Evolutionary conservation across 2,113 vertebrate genomes (phyloP).

Genomic region (Heloderma charlesbogerti): DNA sequence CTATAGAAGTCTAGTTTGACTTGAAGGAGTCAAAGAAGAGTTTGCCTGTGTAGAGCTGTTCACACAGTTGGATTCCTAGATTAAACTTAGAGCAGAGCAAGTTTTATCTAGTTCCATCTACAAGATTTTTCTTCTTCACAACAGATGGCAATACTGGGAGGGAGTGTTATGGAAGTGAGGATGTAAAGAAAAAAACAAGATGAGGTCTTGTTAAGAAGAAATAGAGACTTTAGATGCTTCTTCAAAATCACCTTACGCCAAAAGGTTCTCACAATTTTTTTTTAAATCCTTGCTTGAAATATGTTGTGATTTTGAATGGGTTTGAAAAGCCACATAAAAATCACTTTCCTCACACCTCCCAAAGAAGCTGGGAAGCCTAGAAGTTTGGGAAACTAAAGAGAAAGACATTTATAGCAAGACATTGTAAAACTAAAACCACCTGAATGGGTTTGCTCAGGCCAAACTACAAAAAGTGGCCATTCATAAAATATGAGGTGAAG

Average conservation of each 20-base stretch:
- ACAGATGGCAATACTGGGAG: not conserved
- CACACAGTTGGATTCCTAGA: not conserved
- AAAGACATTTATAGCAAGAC: not conserved
- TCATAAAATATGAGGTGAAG: constrained; percentile 16
- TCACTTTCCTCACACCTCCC: not conserved
- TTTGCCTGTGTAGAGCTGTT: not conserved
- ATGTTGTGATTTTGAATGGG: constrained; percentile 1
- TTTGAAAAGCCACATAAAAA: not conserved
- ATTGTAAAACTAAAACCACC: not conserved
- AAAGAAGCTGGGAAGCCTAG: constrained; percentile 25
- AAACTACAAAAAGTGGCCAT: constrained; percentile 18
- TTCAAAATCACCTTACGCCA: not conserved
- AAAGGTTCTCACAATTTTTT: not conserved
- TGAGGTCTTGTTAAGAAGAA: not conserved
- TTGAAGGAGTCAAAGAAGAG: not conserved
- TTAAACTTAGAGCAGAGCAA: not conserved
- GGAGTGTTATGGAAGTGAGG: not conserved
- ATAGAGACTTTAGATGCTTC: constrained; percentile 5
- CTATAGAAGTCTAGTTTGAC: not conserved
- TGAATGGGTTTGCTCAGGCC: constrained; percentile 26
- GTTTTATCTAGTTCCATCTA: not conserved
- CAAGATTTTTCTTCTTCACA: not conserved
- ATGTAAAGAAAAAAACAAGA: not conserved
- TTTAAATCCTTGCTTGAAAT: not conserved
- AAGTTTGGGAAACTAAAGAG: not conserved